Conservation (phyloP, 2,797 vertebrate genomes). For the Monodelphis domestica region DNA sequence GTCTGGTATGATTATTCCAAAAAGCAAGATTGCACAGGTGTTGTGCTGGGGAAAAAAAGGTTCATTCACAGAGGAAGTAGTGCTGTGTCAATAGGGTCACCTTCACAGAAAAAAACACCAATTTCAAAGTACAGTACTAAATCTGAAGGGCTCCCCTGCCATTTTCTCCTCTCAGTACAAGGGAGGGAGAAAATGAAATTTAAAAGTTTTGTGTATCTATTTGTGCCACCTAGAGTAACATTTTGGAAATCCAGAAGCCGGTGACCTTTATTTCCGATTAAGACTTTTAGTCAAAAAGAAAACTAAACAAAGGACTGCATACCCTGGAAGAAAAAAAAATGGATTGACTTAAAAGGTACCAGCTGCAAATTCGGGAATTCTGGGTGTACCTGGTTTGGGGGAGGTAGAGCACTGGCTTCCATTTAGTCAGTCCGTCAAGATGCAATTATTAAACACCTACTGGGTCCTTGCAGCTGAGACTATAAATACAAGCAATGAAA, state of each 20-base stretch:
- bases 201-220: neutral
- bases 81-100: neutral
- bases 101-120: neutral
- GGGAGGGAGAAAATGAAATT: neutral
- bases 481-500: neutral
- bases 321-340: neutral
- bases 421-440: neutral
- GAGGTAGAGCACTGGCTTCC: neutral
- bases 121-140: conserved; percentile 19
- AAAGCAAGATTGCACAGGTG: neutral
- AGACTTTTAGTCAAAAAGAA: neutral
- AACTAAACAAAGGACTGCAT: neutral
- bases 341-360: neutral
- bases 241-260: neutral
- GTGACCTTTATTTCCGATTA: neutral
- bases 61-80: conserved; percentile 33
- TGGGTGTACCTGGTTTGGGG: neutral
- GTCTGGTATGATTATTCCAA: conserved; percentile 9
- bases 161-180: neutral
- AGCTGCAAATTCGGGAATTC: neutral
- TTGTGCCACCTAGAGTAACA: neutral
- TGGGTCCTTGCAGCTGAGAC: neutral
- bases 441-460: neutral
- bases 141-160: conserved; percentile 27
- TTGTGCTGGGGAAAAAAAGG: conserved; percentile 45